Base-by-base conservation (phyloP, 2,797 vertebrate genomes). In the Menidia menidia region DNA sequence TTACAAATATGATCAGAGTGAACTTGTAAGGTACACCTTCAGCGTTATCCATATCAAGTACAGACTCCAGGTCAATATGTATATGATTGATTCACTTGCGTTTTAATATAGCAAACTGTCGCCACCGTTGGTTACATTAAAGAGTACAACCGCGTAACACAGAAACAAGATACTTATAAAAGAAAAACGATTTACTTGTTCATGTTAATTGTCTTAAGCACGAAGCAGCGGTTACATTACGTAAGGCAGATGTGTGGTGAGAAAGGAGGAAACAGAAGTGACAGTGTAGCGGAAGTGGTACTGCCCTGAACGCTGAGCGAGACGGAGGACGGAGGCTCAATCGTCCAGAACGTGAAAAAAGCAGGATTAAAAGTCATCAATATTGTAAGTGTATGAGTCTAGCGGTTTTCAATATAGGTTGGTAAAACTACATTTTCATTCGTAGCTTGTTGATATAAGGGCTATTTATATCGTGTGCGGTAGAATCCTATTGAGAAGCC, bases 271-370 rank as follows among this genome's bases (percentile, higher is more conserved):
- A 95, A 92, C 92, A 91, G 89, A 94, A 95, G 93, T 92, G 89
- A 84, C 85, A 85, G 80, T 85, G 88, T 87, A 95, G 81, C 95
- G 95, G 95, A 96, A 96, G 94, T 95, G 91, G 91, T 94, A 90
- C 94, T 94, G 92, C 93, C 93, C 92, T 93, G 92, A 93, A 90
- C 89, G 89, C 92, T 83, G 89, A 92, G 87, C 87, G 83, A 94
- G 88, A 93, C 90, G 86, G 92, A 93, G 89, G 91, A 93, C 91
- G 88, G 92, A 93, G 89, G 90, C 85, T 87, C 77, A 85, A 92
- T 91, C 89, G 92, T 89, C 91, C 91, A 89, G 75, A 86, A 86
- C 90, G 77, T 61, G 67, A 64, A 44, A 58, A 89, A 93, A 90
- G 80, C 88, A 84, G 87, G 85, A 90, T 63, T 83, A 85, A 91